Evolutionary conservation across 53 echinoderm and acorn worm species (phyloP).

Genomic region (Echinometra lucunter): DNA sequence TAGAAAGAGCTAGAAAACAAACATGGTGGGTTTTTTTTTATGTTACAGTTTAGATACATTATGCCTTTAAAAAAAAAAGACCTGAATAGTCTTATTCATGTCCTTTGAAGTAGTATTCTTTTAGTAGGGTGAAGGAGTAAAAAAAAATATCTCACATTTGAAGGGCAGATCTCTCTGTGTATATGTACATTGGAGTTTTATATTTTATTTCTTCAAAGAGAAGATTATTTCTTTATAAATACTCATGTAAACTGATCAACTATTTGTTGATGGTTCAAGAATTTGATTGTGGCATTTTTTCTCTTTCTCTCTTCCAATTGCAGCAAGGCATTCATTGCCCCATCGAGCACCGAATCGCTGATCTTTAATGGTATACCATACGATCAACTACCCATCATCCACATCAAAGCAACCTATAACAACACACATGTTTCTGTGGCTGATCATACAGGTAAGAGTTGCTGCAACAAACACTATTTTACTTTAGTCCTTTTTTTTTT

Average conservation of each 20-base stretch:
- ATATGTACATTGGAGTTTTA: neutral
- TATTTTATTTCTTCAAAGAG: no score
- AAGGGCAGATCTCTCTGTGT: neutral
- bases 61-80: no score
- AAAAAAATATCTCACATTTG: neutral
- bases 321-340: slow-evolving; percentile 75
- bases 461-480: neutral
- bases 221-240: neutral
- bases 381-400: slow-evolving; percentile 79
- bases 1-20: neutral
- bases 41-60: neutral
- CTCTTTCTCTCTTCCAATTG: neutral
- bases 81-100: neutral
- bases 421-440: slow-evolving; percentile 93
- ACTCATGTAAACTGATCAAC: neutral
- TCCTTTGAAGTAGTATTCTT: neutral
- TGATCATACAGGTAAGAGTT: slow-evolving; percentile 66
- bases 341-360: slow-evolving; percentile 72
- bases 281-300: neutral
- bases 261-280: neutral
- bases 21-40: neutral
- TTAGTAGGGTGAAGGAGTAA: neutral
- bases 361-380: slow-evolving; percentile 89
- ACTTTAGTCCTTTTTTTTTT: no score
- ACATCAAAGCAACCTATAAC: slow-evolving; percentile 96